Evolutionary conservation across 2,797 vertebrate species (phyloP), one percentile per base, ranked within the genome.

Genomic region (Apogon hyalosoma): DNA sequence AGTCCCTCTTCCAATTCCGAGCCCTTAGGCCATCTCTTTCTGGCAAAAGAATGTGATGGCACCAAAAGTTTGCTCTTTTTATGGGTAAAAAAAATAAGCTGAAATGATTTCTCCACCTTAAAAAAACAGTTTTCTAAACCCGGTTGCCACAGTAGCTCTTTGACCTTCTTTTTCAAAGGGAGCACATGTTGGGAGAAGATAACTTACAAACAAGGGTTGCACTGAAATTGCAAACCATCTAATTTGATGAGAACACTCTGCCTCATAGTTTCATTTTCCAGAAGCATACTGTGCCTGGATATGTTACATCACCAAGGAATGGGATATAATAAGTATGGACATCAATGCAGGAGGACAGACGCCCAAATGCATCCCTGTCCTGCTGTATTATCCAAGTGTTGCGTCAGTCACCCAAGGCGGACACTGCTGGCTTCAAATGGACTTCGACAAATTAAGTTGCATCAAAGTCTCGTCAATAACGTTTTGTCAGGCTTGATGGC

Each of bases 301-400:
- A 36, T 11, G 31, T 83, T 71, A 69, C 75, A 70, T 79, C 79
- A 76, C 60, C 51, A 2, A 63, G 47, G 57, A 74, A 66, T 50
- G 64, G 53, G 64, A 53, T 63, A 64, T 38, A 75, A 64, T 76
- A 62, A 69, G 41, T 39, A 12, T 2, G 10, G 67, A 76, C 71
- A 73, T 75, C 74, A 73, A n/a, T 73, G 72, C 59, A 39, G 66
- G 43, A 39, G 49, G 68, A 74, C 80, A 74, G 66, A 61, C 63
- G 11, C 52, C 46, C 19, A 14, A 36, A 38, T 51, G 69, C 31
- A 40, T 51, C 65, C 71, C 45, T 60, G 57, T 72, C 61, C 69
- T 72, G 81, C 58, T 48, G 53, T 72, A 78, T 87, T 83, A 77
- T 77, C 61, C 53, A 0, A 39, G 19, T 42, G 51, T 83, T 80